Evolutionary conservation across 2,888 invertebrate species (phyloP), one percentile per base, ranked within the genome.

Genomic region (Melanchra persicariae): DNA sequence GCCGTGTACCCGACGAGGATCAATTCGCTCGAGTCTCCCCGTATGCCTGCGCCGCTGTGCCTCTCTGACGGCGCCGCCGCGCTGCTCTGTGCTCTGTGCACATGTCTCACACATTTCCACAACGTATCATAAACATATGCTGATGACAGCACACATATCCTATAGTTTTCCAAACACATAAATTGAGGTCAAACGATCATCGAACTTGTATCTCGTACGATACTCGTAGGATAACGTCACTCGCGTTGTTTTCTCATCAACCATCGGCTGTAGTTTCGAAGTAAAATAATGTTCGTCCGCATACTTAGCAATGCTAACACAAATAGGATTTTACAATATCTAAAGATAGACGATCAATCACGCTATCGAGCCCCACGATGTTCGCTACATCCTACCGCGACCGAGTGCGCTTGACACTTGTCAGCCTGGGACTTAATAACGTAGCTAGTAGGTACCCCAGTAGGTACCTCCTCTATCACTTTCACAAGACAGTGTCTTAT

Each of bases 181-280:
- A 8, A 68, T 61, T 64, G 63, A 80, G 76, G 81, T 68, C 65
- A 55, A 65, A 54, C 70, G 79, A 80, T 40, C 79, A 54, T 61
- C 65, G 68, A 75, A 69, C 76, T 62, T 52, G 64, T 64, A 40
- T 47, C 62, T 59, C 34, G 52, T 52, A 17, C n/a, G 59, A n/a
- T 60, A 45, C 19, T 45, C 45, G 19, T 45, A 52, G 54, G 63
- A 71, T 66, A 60, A 58, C 63, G 57, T 70, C 77, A 63, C 60
- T 26, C 26, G 26, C 55, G 30, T 30, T 59, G 72, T 54, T 57
- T 62, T 55, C 51, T 24, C 70, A 65, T 81, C 65, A 59, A 66
- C 68, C 68, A 74, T 57, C 24, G 15, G n/a, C 24, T 62, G 40
- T 52, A 22, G 60, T 26, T 47, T 62, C 47, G 34, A 55, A 55